Evolutionary conservation across 2,797 vertebrate species (phyloP).

Genomic region (Chaenodraco wilsoni): DNA sequence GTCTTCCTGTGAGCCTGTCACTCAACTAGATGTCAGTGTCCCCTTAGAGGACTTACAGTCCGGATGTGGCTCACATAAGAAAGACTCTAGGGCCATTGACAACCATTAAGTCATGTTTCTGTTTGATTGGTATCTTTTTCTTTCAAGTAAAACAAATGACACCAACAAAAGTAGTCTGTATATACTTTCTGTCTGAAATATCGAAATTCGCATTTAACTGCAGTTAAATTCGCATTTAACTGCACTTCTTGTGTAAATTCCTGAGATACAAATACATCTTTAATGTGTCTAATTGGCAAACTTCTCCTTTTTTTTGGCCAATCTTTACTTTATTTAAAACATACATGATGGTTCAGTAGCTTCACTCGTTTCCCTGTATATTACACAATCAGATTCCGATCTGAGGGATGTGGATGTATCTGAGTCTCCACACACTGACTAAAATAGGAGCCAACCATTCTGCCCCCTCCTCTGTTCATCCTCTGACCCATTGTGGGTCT

Average conservation of each 20-base stretch:
- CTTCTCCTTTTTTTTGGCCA: too few species aligned
- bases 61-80: conserved; percentile 10
- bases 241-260: background rate
- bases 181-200: background rate
- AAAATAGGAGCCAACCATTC: conserved; percentile 75
- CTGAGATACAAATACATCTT: background rate
- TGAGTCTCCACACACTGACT: conserved; percentile 56
- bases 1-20: conserved; percentile 31
- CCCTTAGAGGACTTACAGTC: conserved; percentile 26
- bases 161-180: background rate
- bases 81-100: background rate
- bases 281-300: background rate
- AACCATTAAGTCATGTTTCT: background rate
- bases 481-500: conserved; percentile 81
- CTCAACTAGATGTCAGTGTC: conserved; percentile 25
- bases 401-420: conserved; percentile 36
- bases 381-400: conserved; percentile 30
- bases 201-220: background rate
- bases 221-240: too few species aligned
- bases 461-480: conserved; percentile 70
- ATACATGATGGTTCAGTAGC: background rate
- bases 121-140: background rate
- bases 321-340: background rate
- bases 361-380: conserved; percentile 4
- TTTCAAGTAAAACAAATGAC: conserved; percentile 4